These are phyloP conservation scores for Procambarus clarkii DNA, from an alignment of 1,140 invertebrate genomes.

Conservation along the genomic window DNA sequence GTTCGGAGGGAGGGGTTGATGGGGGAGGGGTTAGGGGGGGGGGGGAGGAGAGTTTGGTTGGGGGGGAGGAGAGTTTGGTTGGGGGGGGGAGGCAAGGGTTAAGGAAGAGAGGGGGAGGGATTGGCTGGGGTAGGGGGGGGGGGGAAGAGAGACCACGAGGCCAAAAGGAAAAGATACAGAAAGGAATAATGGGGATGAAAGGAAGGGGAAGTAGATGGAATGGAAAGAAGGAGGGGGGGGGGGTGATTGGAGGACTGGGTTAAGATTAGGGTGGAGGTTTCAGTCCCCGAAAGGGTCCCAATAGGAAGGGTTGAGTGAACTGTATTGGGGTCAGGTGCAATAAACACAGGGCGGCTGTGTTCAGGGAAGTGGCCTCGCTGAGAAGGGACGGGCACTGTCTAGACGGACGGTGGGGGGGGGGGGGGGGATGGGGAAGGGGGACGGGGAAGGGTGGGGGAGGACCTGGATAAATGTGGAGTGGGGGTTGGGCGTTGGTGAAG, in stretches of 20 bases:
- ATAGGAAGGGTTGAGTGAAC: slow-evolving; percentile 43
- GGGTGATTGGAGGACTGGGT: not conserved
- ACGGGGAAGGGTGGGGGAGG: too few relatives aligned
- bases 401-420: not conserved
- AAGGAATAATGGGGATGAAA: too few relatives aligned
- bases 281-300: slow-evolving; percentile 8
- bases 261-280: not conserved
- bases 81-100: too few relatives aligned
- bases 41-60: too few relatives aligned
- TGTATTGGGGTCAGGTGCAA: slow-evolving; percentile 37
- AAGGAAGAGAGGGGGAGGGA: not conserved
- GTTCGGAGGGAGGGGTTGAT: not conserved
- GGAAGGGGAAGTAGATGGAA: not conserved
- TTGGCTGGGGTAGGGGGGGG: too few relatives aligned
- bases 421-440: not conserved
- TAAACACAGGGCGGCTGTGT: slow-evolving; percentile 25
- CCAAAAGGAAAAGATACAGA: too few relatives aligned
- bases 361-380: not conserved
- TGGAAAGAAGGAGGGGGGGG: not conserved
- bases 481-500: not conserved
- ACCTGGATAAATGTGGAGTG: not conserved
- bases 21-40: not conserved
- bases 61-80: not conserved
- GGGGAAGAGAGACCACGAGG: not conserved
- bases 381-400: not conserved